Evolutionary conservation across 2,797 vertebrate genomes (phyloP).

Genomic region (Cheirogaleus major): DNA sequence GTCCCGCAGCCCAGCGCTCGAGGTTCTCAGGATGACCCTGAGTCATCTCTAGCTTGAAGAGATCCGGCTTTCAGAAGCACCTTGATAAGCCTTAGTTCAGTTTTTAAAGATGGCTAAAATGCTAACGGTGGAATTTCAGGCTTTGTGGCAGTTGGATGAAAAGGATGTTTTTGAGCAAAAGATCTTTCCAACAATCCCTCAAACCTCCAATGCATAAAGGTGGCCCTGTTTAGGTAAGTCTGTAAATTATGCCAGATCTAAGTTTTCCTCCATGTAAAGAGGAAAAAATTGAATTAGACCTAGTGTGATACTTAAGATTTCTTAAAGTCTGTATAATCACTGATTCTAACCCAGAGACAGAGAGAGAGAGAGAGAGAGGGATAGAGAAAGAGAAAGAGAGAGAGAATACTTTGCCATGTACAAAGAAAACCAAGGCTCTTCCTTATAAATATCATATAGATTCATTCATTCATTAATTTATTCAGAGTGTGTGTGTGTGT

Average conservation of each 20-base stretch:
- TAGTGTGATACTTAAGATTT: not conserved
- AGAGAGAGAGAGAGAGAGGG: not conserved
- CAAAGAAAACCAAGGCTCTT: not conserved
- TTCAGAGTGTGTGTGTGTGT: not conserved
- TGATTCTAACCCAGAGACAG: not conserved
- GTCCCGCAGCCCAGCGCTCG: fast-evolving
- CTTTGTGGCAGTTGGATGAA: not conserved
- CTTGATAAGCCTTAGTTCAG: not conserved
- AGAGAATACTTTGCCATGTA: not conserved
- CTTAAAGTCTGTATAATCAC: not conserved
- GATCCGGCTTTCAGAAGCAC: conserved; percentile 20
- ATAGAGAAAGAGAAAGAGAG: not conserved
- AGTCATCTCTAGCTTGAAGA: not conserved
- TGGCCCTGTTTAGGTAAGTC: not conserved
- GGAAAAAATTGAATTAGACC: not conserved
- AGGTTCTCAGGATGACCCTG: not conserved
- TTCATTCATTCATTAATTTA: not conserved
- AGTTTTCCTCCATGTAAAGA: not conserved
- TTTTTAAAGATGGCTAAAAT: conserved; percentile 1
- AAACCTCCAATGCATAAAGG: not conserved
- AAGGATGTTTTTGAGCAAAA: conserved; percentile 13
- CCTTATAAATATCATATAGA: not conserved
- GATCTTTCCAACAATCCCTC: not conserved
- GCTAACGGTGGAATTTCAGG: not conserved
- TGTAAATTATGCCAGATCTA: not conserved